Conservation (phyloP, 2,113 vertebrate genomes). For the Loxodonta africana region DNA sequence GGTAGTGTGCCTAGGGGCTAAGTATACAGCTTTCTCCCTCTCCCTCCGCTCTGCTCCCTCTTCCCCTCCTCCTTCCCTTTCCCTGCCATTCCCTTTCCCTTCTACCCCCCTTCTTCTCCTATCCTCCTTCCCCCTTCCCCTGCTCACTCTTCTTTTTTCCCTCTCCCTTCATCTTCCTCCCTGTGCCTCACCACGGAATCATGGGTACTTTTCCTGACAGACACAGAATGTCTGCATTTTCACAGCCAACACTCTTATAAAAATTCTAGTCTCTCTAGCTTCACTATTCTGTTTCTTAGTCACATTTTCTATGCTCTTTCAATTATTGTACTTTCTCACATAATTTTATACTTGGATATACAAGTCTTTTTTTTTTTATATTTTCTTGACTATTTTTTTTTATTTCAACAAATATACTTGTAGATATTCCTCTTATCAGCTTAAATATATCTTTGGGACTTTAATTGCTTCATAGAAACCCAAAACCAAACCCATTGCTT, state of each 20-base stretch:
- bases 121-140: accelerated
- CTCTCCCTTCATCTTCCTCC: not conserved
- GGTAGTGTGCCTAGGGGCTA: too few relatives aligned
- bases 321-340: not conserved
- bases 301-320: not conserved
- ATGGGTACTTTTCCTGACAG: not conserved
- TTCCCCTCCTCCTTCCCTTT: not conserved
- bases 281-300: not conserved
- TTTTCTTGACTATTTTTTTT: too few relatives aligned
- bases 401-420: not conserved
- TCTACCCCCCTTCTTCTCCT: too few relatives aligned
- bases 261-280: not conserved
- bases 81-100: not conserved
- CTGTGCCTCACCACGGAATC: not conserved
- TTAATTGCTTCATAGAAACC: not conserved
- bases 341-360: not conserved
- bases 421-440: not conserved
- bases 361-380: not conserved
- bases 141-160: too few relatives aligned
- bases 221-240: not conserved
- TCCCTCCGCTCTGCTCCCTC: not conserved
- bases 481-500: too few relatives aligned
- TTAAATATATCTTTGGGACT: not conserved
- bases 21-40: too few relatives aligned
- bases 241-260: not conserved